Base-by-base conservation (phyloP, 2,797 vertebrate genomes). In the Odontamblyopus lacepedii region DNA sequence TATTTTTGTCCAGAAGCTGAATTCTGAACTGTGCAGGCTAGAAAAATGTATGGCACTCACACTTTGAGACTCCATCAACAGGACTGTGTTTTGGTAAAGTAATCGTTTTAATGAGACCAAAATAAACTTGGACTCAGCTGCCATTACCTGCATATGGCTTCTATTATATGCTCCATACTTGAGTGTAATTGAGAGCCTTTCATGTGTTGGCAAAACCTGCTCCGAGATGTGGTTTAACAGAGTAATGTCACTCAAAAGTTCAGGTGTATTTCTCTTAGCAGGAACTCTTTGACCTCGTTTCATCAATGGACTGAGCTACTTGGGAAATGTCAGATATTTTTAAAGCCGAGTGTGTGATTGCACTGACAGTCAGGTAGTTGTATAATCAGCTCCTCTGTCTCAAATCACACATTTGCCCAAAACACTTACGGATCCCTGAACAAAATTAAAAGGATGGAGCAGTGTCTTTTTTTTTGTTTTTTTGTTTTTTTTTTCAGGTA, bases 101-200 rank as follows among this genome's bases (percentile, higher is more conserved):
- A 73, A 55, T 71, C 61, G 68, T 75, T 83, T 83, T 72, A 83
- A 77, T 8, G 0, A 50, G 70, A 76, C 75, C 85, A 88, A 82
- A 81, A 81, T 65, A 78, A 83, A 83, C 57, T 75, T 64, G 51
- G 65, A 48, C 56, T 26, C 71, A 57, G 38, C 73, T 55, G 29
- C 78, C 63, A 79, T 78, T 81, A 77, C 38, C 73, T 67, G 53
- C 78, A 74, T 32, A 65, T 82, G 78, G 69, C 69, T 83, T 29
- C 53, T 13, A 75, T 88, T 70, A 84, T 69, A 77, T 66, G 62
- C 64, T 76, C 73, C 63, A 79, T 71, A 66, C 63, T 63, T 82
- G 72, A 82, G 76, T 62, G 66, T 63, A 69, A 63, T 72, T 69
- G 13, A 74, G 70, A 23, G 7, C 41, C 50, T 78, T 75, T 77